Percentiles rank a stretch among this genome's conserved stretches.
phyloP scores from a whole-genome alignment of 2,888 invertebrate species.

The Dasysyrphus tricinctus region DNA sequence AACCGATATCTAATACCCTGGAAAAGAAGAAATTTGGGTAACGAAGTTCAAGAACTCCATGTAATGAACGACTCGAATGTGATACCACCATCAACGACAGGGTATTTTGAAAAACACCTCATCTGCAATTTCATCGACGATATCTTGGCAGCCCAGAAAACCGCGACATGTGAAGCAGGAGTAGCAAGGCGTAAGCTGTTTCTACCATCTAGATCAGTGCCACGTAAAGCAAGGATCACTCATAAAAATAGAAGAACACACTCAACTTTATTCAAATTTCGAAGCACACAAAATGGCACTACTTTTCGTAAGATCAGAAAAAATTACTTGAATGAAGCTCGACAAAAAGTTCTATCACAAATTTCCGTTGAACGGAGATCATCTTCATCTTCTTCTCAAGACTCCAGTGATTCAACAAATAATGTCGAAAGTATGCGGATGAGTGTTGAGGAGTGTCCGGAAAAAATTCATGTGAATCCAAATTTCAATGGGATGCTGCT shows the following conservation, averaged over 20 bases:
- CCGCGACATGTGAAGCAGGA: slow-evolving; percentile 11
- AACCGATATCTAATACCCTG: slow-evolving; percentile 17
- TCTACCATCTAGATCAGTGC: slow-evolving; percentile 53
- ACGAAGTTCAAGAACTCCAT: slow-evolving; percentile 47
- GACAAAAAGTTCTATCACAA: slow-evolving; percentile 49
- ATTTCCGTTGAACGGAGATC: background rate
- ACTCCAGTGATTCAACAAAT: slow-evolving; percentile 2
- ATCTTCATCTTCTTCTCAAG: background rate
- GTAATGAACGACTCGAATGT: slow-evolving; percentile 42
- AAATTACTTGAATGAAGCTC: slow-evolving; percentile 76
- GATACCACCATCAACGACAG: slow-evolving; percentile 54
- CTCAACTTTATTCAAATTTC: slow-evolving; percentile 75
- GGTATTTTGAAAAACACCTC: slow-evolving; percentile 44
- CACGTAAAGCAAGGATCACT: slow-evolving; percentile 74
- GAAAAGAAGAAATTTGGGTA: slow-evolving; percentile 46
- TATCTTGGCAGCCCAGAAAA: slow-evolving; percentile 40
- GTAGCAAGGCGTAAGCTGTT: slow-evolving; percentile 79
- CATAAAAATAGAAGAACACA: slow-evolving; percentile 66
- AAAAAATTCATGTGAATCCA: background rate
- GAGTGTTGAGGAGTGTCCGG: background rate
- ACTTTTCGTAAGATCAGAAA: slow-evolving; percentile 74
- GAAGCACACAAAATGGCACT: slow-evolving; percentile 73
- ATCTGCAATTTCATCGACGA: slow-evolving; percentile 53
- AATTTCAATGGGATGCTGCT: slow-evolving; percentile 22
- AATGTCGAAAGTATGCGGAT: background rate